Conservation (phyloP, 1,140 invertebrate species). For the Stegodyphus mimosarum region DNA sequence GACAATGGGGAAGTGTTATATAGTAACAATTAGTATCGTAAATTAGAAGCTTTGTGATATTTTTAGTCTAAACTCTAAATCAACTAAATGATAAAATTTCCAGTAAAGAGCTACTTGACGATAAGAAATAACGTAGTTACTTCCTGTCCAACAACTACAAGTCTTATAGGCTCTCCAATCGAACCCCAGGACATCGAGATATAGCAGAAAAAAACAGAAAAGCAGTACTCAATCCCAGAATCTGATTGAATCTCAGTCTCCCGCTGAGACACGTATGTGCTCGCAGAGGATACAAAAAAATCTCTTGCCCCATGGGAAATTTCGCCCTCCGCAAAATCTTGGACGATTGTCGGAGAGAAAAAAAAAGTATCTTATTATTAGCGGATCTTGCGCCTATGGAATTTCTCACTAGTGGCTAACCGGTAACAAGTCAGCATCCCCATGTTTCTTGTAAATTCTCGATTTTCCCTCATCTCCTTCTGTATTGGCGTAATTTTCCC, state of each 20-base stretch:
- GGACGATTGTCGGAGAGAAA: background rate
- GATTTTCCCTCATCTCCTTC: background rate
- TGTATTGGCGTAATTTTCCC: too few relatives aligned
- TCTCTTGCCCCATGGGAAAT: conserved; percentile 8
- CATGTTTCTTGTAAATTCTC: conserved; percentile 1
- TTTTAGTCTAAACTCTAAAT: too few relatives aligned
- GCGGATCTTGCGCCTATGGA: conserved; percentile 1
- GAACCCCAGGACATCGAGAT: too few relatives aligned
- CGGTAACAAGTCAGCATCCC: background rate
- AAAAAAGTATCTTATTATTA: conserved; percentile 12
- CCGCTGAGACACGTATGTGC: background rate
- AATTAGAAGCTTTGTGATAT: too few relatives aligned
- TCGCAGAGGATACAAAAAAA: background rate
- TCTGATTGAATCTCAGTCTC: conserved; percentile 15
- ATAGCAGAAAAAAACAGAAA: background rate
- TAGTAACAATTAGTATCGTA: too few relatives aligned
- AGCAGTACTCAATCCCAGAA: conserved; percentile 14
- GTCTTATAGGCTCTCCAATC: too few relatives aligned
- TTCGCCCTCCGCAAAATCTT: conserved; percentile 1
- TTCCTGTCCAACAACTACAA: too few relatives aligned
- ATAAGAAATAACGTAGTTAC: too few relatives aligned
- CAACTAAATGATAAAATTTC: too few relatives aligned
- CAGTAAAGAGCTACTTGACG: too few relatives aligned
- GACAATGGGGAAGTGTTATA: too few relatives aligned
- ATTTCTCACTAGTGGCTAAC: background rate